Evolutionary conservation across 2,888 invertebrate species (phyloP).

Genomic region (Cosmia pyralina): DNA sequence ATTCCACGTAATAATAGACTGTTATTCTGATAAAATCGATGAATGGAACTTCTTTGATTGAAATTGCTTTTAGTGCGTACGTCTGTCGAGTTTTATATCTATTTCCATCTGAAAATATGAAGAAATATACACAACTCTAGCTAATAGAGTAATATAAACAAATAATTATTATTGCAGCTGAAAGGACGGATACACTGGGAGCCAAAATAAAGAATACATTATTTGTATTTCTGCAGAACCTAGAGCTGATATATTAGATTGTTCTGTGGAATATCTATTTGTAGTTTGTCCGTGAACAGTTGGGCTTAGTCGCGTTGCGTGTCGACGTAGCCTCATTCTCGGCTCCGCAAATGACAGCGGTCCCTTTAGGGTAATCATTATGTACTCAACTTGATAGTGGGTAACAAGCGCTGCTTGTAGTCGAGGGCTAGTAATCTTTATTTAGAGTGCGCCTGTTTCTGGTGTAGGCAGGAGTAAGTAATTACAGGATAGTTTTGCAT

Average conservation of each 20-base stretch:
- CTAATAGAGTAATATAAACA: slow-evolving; percentile 30
- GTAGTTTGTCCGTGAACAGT: slow-evolving; percentile 37
- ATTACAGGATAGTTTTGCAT: slow-evolving; percentile 16
- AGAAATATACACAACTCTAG: slow-evolving; percentile 17
- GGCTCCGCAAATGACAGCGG: slow-evolving; percentile 56
- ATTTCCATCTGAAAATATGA: slow-evolving; percentile 27
- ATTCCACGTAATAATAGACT: slow-evolving; percentile 13
- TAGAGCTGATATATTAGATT: slow-evolving; percentile 15
- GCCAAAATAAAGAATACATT: slow-evolving; percentile 20
- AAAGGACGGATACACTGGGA: slow-evolving; percentile 15
- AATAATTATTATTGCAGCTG: slow-evolving; percentile 25
- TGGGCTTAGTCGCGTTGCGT: slow-evolving; percentile 50
- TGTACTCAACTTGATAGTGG: slow-evolving; percentile 56
- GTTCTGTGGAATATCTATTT: slow-evolving; percentile 32
- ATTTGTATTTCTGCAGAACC: slow-evolving; percentile 7
- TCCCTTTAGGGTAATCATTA: slow-evolving; percentile 58
- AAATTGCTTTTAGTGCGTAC: slow-evolving; percentile 20
- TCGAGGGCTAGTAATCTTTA: slow-evolving; percentile 37
- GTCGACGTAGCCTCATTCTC: slow-evolving; percentile 50
- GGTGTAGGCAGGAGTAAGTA: background rate
- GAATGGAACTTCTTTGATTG: slow-evolving; percentile 23
- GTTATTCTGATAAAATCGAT: slow-evolving; percentile 21
- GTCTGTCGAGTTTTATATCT: slow-evolving; percentile 11
- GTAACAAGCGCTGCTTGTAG: slow-evolving; percentile 47
- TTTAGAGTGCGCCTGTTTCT: slow-evolving; percentile 10